Base-by-base conservation (phyloP, 92 coral and sea anemone species). In the Meandrina meandrites region DNA sequence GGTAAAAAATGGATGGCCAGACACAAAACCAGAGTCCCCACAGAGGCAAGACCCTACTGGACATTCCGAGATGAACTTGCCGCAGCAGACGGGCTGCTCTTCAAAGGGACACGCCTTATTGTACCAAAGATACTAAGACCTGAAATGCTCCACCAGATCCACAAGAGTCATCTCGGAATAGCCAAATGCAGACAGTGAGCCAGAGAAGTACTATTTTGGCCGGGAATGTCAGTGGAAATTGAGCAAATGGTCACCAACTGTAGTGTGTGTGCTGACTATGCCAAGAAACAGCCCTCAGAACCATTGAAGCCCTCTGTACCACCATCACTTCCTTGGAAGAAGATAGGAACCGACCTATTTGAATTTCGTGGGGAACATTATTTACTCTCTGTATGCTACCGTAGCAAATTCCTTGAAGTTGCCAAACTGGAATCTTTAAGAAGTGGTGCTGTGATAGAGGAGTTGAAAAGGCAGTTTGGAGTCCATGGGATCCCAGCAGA, bases 191-290 rank as follows among this genome's bases (percentile, higher is more conserved):
- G 54, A n/a, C 62, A 64, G 21, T 64, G 89, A 15, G 88, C 76
- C 56, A n/a, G 62, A 76, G 81, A 85, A 5, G 47, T 60, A 17
- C 28, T 76, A 11, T 62, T 37, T 50, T 76, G 60, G 77, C 88
- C 82, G 7, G 74, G 88, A 57, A 85, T 85, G 56, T 56, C 75
- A 15, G 42, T 22, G 1, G 83, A 78, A 11, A 78, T 64, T 28
- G 89, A 78, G 35, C 82, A 75, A 37, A 75, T 84, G 88, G 81
- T 84, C 2, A 28, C 12, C 79, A 51, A 57, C 24, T 84, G 88
- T 32, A 34, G 88, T 75, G 45, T 64, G 36, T 84, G 82, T 84
- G 72, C 71, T 4, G 80, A 75, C 62, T 42, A 74, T 28, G 56
- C 72, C 72, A 77, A 32, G 81, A 84, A 40, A 5, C 82, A 76